These are phyloP conservation scores for Leuciscus waleckii DNA, from an alignment of 2,797 vertebrate species.

Conservation along the genomic window DNA sequence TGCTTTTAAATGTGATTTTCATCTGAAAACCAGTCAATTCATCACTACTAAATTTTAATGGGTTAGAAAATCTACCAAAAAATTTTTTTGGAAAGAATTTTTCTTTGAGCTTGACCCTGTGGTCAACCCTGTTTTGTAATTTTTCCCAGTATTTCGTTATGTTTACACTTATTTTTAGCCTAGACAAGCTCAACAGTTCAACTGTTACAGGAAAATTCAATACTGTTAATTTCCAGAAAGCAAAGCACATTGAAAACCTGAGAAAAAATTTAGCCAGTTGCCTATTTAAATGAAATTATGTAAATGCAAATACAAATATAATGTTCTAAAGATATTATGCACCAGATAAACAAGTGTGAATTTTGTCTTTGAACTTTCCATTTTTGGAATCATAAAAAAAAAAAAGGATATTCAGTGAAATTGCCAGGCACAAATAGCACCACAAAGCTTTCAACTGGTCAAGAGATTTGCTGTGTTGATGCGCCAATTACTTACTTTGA, in stretches of 20 bases:
- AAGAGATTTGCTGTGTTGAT: neutral
- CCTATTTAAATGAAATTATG: neutral
- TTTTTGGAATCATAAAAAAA: neutral
- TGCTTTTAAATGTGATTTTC: neutral
- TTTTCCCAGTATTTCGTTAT: neutral
- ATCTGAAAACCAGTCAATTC: neutral
- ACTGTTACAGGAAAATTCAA: neutral
- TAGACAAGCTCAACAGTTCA: neutral
- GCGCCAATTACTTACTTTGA: constrained; percentile 72
- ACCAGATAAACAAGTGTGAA: too few species aligned
- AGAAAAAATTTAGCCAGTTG: neutral
- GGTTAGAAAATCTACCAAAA: too few species aligned
- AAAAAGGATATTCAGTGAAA: neutral
- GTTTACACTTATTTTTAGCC: neutral
- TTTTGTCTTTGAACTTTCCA: too few species aligned
- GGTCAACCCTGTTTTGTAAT: too few species aligned
- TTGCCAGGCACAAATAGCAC: constrained; percentile 40
- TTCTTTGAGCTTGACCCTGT: too few species aligned
- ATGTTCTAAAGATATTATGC: neutral
- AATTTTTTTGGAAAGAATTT: too few species aligned
- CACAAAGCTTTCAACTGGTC: neutral
- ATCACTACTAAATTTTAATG: neutral
- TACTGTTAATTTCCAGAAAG: neutral
- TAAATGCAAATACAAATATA: neutral
- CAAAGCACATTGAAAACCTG: neutral